phyloP scores from a whole-genome alignment of 23 tunicate genomes.

The Trididemnum miniatum region DNA sequence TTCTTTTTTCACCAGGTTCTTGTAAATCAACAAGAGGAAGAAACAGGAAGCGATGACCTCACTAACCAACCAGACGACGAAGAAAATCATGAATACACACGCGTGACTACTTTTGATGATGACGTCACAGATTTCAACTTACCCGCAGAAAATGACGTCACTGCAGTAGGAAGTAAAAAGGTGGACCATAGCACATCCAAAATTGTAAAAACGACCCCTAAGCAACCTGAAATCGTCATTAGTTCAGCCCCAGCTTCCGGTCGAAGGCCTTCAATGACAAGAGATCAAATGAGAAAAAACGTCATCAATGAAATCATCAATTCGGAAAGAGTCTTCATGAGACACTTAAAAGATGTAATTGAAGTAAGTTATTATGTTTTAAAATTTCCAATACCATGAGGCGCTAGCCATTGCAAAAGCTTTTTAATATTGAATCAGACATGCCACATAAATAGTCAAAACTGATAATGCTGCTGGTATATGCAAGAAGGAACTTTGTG shows the following conservation, averaged over 20 bases:
- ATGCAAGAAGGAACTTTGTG: no score
- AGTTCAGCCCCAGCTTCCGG: neutral
- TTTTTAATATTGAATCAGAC: no score
- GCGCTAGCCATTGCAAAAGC: no score
- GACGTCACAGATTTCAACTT: neutral
- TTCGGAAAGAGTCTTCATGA: slow-evolving; percentile 72
- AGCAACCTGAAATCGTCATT: slow-evolving; percentile 30
- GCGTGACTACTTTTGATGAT: slow-evolving; percentile 35
- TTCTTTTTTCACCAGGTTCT: slow-evolving; percentile 29
- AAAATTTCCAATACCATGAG: no score
- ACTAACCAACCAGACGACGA: neutral
- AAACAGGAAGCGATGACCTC: slow-evolving; percentile 32
- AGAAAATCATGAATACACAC: slow-evolving; percentile 38
- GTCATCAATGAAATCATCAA: slow-evolving; percentile 84
- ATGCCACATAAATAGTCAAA: no score
- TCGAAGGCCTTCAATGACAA: neutral
- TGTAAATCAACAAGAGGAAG: slow-evolving; percentile 51
- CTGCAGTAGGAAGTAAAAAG: neutral
- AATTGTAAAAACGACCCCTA: neutral
- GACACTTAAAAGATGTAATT: slow-evolving; percentile 78
- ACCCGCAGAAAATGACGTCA: neutral
- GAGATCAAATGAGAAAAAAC: slow-evolving; percentile 63
- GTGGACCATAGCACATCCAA: neutral
- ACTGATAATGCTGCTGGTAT: no score
- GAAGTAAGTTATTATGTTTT: no score